Conservation (phyloP, 2,797 vertebrate species). For the Fratercula arctica region DNA sequence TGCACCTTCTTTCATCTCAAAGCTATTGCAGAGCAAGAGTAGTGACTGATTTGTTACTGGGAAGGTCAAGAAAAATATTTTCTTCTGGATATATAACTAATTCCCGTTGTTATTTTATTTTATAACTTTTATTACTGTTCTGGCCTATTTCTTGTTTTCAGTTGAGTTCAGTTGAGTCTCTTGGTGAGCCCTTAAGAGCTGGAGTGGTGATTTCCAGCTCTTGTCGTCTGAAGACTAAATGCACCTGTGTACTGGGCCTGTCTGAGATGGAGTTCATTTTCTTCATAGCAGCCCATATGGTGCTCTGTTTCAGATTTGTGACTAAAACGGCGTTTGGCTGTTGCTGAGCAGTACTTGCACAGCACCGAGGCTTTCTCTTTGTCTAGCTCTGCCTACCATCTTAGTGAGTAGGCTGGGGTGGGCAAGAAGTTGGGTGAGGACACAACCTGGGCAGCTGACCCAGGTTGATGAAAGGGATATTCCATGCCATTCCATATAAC, state of each 20-base stretch:
- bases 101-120: background rate
- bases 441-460: background rate
- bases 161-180: background rate
- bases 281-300: background rate
- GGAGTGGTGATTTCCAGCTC: background rate
- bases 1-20: constrained; percentile 14
- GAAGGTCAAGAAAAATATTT: constrained; percentile 40
- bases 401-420: fast-evolving
- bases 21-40: background rate
- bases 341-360: background rate
- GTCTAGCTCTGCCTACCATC: background rate
- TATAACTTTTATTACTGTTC: background rate
- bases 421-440: background rate
- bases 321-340: background rate
- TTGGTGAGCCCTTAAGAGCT: background rate
- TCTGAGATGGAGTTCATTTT: background rate
- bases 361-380: background rate
- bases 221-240: background rate
- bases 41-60: background rate
- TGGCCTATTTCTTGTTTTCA: background rate
- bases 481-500: fast-evolving
- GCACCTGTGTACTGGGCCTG: background rate
- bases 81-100: constrained; percentile 9
- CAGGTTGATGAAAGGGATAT: background rate
- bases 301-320: background rate